phyloP scores from a whole-genome alignment of 2,888 invertebrate species.

The Cantharis rufa region DNA sequence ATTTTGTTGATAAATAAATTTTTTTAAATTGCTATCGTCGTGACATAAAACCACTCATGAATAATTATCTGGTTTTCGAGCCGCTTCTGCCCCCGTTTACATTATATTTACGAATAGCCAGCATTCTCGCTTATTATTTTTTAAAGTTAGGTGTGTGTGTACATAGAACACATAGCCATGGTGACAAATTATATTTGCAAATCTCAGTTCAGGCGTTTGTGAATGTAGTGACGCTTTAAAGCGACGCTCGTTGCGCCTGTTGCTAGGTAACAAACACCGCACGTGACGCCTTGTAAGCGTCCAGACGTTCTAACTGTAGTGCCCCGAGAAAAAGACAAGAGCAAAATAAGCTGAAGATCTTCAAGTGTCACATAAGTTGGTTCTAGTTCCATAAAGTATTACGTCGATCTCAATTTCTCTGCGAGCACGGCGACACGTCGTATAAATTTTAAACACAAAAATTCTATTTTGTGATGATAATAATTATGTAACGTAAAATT shows the following conservation, averaged over 20 bases:
- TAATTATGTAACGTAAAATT: not conserved
- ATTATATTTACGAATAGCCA: not conserved
- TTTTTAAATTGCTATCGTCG: not conserved
- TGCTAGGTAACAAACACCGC: slow-evolving; percentile 39
- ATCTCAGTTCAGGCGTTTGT: slow-evolving; percentile 26
- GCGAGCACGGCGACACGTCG: not conserved
- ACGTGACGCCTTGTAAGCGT: slow-evolving; percentile 38
- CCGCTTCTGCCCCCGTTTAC: not conserved
- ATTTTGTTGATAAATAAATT: not conserved
- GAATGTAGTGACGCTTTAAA: slow-evolving; percentile 27
- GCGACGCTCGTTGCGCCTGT: slow-evolving; percentile 32
- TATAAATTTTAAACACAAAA: not conserved
- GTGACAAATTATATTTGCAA: slow-evolving; percentile 25
- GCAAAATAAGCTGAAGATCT: slow-evolving; percentile 9
- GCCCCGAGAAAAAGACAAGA: slow-evolving; percentile 20
- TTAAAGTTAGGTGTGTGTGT: not conserved
- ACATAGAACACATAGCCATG: not conserved
- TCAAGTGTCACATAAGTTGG: slow-evolving; percentile 8
- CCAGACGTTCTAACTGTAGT: slow-evolving; percentile 33
- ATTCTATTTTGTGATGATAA: not conserved
- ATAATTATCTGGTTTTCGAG: not conserved
- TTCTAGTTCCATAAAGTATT: not conserved
- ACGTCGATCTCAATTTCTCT: not conserved
- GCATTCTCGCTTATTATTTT: not conserved
- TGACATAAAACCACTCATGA: not conserved